Base-by-base conservation (phyloP, 1,140 invertebrate species). In the Trichoplusia ni region DNA sequence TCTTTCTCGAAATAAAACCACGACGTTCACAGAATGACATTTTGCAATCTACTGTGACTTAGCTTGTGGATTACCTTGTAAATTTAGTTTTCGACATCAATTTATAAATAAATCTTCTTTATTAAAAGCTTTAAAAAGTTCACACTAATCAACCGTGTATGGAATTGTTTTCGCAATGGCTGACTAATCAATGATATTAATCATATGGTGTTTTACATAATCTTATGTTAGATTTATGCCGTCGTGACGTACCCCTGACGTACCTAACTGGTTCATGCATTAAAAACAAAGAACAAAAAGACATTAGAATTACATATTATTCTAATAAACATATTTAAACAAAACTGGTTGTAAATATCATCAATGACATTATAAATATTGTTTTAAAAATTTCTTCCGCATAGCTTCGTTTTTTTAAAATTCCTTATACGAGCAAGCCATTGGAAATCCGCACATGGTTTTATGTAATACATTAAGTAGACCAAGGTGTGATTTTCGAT, bases 371-470 rank as follows among this genome's bases (percentile, higher is more conserved):
- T 29, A 40, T 58, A 29, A 44, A 44, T 31, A 8, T 47, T 37
- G n/a, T n/a, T 35, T 5, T 7, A 3, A 29, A 4, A 60, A 60
- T 60, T 60, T 60, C 54, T 60, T 60, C 56, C 56, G 56, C 29
- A 60, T 33, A 46, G 21, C 19, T 44, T 31, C 16, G 14, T 54
- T 6, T 25, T 23, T 18, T 27, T 13, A 21, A 56, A 25, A 56
- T 38, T 13, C 21, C 25, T 9, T 21, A 58, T 44, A 31, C 13
- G 8, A 16, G 6, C 19, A 60, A 60, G 56, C 47, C 40, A 4
- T 31, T 31, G 16, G 13, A 60, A 59, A 23, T 60, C 31, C 16
- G 31, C 42, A 37, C 31, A 46, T 35, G 42, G 11, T 5, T 60
- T 60, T 46, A 60, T 47, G 42, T 60, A 60, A 60, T 23, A 35